Conservation (phyloP, 2,888 invertebrate species). For the Agrochola lychnidis region DNA sequence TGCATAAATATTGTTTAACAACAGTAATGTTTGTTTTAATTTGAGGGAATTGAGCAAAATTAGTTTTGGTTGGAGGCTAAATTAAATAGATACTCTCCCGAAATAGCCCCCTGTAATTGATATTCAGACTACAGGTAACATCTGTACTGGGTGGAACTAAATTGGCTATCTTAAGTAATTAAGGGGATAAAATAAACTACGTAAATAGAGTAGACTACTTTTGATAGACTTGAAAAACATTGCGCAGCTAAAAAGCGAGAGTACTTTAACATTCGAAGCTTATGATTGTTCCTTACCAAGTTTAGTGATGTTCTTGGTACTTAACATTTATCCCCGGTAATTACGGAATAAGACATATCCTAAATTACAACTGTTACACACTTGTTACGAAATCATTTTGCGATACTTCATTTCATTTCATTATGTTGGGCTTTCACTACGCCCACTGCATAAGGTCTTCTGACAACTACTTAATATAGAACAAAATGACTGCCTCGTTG, state of each 20-base stretch:
- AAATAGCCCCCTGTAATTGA: background rate
- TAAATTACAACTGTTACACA: background rate
- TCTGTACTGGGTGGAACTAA: background rate
- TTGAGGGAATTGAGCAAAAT: background rate
- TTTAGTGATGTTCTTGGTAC: background rate
- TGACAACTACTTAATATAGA: background rate
- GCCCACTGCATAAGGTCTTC: background rate
- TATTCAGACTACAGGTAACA: conserved; percentile 13
- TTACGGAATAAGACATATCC: background rate
- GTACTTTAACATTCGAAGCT: background rate
- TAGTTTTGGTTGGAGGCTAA: background rate
- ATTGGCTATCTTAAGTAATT: conserved; percentile 11
- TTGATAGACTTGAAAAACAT: background rate
- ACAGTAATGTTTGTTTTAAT: background rate
- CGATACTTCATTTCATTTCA: no score
- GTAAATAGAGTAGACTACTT: no score
- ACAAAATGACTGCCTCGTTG: no score
- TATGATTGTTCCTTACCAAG: background rate
- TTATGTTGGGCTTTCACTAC: background rate
- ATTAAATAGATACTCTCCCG: background rate
- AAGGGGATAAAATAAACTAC: conserved; percentile 2
- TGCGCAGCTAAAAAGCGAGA: background rate
- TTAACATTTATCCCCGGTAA: background rate
- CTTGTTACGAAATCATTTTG: no score
- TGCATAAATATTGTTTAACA: background rate